phyloP scores from a whole-genome alignment of 1,140 invertebrate genomes.

The Trichoplusia ni region DNA sequence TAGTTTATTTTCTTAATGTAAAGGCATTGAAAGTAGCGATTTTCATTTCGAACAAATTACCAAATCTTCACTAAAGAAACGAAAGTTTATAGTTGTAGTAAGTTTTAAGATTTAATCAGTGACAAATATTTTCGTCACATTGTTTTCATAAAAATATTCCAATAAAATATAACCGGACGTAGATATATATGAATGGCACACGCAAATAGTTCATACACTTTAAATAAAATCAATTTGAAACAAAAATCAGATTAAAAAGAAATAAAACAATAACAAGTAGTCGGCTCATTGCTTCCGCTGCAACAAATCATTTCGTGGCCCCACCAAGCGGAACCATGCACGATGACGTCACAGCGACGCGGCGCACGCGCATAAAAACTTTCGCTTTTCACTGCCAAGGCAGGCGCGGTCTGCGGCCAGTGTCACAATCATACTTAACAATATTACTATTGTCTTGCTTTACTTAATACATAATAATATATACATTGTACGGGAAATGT shows the following conservation, averaged over 20 bases:
- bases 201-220: too few relatives aligned
- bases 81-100: too few relatives aligned
- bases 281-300: constrained; percentile 11
- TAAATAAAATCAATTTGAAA: not conserved
- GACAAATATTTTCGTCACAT: too few relatives aligned
- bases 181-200: too few relatives aligned
- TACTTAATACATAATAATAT: constrained; percentile 3
- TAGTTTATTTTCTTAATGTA: too few relatives aligned
- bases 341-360: constrained; percentile 44
- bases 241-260: too few relatives aligned
- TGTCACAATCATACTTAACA: constrained; percentile 16
- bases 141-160: too few relatives aligned
- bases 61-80: too few relatives aligned
- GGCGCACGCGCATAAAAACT: constrained; percentile 52
- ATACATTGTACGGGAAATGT: constrained; percentile 9
- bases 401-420: constrained; percentile 31
- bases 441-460: constrained; percentile 18
- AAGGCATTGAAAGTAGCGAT: too few relatives aligned
- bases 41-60: too few relatives aligned
- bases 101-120: too few relatives aligned
- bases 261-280: not conserved
- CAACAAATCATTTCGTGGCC: constrained; percentile 15
- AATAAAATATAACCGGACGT: too few relatives aligned
- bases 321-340: constrained; percentile 37
- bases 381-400: constrained; percentile 80